Evolutionary conservation across 2,113 vertebrate genomes (phyloP).

Genomic region (Pseudolaguvia tuberculata): DNA sequence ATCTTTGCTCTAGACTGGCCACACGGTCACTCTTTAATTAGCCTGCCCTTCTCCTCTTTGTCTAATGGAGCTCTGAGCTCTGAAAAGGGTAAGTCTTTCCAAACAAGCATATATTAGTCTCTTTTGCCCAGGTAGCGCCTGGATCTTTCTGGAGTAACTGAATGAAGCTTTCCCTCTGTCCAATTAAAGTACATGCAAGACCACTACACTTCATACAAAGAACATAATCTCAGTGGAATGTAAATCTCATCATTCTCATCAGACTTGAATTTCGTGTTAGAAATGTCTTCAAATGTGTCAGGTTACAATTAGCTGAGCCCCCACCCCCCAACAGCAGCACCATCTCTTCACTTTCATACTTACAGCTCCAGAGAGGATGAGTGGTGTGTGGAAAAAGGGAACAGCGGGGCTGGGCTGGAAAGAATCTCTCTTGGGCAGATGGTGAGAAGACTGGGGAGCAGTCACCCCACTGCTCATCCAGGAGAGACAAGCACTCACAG

Average conservation of each 20-base stretch:
- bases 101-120: conserved; percentile 45
- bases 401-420: conserved; percentile 34
- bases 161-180: conserved; percentile 18
- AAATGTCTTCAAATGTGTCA: conserved; percentile 52
- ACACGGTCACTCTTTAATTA: conserved; percentile 59
- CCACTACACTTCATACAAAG: not conserved
- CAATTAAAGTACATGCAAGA: conserved; percentile 20
- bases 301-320: not conserved
- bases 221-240: not conserved
- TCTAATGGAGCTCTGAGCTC: conserved; percentile 62
- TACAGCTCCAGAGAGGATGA: conserved; percentile 26
- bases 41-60: conserved; percentile 54
- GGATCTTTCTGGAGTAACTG: conserved; percentile 22
- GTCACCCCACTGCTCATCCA: conserved; percentile 50
- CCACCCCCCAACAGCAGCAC: conserved; percentile 12
- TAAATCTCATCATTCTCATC: not conserved
- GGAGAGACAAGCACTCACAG: conserved; percentile 45
- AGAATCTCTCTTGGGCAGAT: conserved; percentile 49
- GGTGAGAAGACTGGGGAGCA: conserved; percentile 50
- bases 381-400: conserved; percentile 33
- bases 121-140: conserved; percentile 32
- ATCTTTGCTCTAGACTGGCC: conserved; percentile 68
- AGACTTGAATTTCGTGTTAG: conserved; percentile 11
- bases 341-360: conserved; percentile 38
- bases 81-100: conserved; percentile 47